phyloP scores from a whole-genome alignment of 2,113 vertebrate genomes.

The Euleptes europaea region DNA sequence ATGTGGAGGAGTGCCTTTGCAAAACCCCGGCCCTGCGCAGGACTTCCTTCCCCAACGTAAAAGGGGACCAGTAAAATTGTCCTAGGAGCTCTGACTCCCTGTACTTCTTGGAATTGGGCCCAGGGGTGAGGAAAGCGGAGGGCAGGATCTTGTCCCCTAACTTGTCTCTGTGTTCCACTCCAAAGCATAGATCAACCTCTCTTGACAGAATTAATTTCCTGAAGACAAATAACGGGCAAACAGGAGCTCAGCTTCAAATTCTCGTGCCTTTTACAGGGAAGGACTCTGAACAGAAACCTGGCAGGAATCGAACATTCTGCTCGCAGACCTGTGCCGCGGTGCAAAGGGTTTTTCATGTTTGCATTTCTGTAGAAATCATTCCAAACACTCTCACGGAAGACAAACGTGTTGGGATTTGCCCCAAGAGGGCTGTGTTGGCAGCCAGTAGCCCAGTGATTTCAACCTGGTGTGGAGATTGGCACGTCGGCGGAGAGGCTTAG shows the following conservation, averaged over 20 bases:
- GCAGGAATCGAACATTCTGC: no score
- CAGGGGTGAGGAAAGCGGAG: background rate
- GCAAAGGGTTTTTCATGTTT: background rate
- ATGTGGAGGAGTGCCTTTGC: background rate
- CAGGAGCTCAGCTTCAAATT: background rate
- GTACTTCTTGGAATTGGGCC: background rate
- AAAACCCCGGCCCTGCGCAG: background rate
- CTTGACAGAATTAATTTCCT: background rate
- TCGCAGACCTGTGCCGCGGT: background rate
- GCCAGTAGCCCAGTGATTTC: no score
- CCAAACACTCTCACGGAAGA: background rate
- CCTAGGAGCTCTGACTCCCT: background rate
- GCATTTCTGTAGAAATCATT: background rate
- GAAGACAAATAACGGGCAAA: background rate
- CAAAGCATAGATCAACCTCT: background rate
- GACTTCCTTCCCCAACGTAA: background rate
- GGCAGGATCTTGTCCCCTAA: background rate
- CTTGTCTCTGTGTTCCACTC: background rate
- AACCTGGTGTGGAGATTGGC: background rate
- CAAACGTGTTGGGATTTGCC: background rate
- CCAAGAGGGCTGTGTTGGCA: background rate
- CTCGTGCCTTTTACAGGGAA: background rate
- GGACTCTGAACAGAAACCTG: background rate
- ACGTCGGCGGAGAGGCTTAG: background rate
- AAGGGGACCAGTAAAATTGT: conserved; percentile 7